phyloP scores from a whole-genome alignment of 2,888 invertebrate genomes.

The Andrena chrysosceles region DNA sequence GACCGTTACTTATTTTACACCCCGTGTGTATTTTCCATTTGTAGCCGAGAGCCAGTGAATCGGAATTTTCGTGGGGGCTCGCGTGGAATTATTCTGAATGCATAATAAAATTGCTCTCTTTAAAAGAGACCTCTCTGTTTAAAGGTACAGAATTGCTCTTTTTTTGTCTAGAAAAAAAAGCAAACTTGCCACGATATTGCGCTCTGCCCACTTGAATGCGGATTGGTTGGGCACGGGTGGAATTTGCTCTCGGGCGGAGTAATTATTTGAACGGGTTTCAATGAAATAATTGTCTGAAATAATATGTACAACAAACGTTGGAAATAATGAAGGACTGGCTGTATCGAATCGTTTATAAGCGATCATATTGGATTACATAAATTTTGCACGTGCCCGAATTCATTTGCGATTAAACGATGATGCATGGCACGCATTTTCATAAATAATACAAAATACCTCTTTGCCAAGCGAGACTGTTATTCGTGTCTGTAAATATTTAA shows the following conservation, averaged over 20 bases:
- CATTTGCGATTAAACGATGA: slow-evolving; percentile 24
- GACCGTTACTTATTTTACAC: no score
- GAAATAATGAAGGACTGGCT: neutral
- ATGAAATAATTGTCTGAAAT: slow-evolving; percentile 58
- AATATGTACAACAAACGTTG: slow-evolving; percentile 49
- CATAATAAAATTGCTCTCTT: slow-evolving; percentile 13
- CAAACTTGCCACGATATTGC: slow-evolving; percentile 25
- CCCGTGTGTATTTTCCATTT: slow-evolving; percentile 9
- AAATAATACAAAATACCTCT: slow-evolving; percentile 17
- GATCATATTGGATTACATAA: slow-evolving; percentile 28
- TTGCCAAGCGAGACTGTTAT: neutral
- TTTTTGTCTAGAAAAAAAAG: neutral
- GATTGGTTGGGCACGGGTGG: slow-evolving; percentile 13
- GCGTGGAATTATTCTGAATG: slow-evolving; percentile 4
- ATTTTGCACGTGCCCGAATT: slow-evolving; percentile 23
- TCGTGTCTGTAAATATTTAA: neutral
- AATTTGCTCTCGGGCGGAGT: slow-evolving; percentile 38
- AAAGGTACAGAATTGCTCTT: slow-evolving; percentile 18
- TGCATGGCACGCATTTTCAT: slow-evolving; percentile 3
- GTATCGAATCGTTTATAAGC: slow-evolving; percentile 9
- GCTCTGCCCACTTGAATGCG: neutral
- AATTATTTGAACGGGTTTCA: slow-evolving; percentile 55
- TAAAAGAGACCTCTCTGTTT: neutral
- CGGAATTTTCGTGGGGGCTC: slow-evolving; percentile 6
- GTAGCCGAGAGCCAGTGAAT: slow-evolving; percentile 11